These are phyloP conservation scores for Mesoclemmys tuberculata DNA, from an alignment of 2,113 vertebrate species.

Conservation along the genomic window DNA sequence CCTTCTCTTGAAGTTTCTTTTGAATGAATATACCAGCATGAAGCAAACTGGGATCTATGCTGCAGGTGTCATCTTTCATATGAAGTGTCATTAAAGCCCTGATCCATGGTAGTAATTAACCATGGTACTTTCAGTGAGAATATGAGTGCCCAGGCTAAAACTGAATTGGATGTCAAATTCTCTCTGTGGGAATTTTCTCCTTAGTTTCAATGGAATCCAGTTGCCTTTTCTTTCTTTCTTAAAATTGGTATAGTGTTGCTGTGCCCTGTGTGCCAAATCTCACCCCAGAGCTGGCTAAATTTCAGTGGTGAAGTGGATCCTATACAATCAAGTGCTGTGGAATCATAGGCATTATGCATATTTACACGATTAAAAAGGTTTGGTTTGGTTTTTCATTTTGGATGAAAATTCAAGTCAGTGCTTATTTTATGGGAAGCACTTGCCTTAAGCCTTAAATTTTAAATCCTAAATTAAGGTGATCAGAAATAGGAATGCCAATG, in stretches of 20 bases:
- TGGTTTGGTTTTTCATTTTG: conserved; percentile 4
- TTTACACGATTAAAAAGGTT: neutral
- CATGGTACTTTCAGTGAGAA: neutral
- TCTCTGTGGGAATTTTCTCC: neutral
- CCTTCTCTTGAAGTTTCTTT: neutral
- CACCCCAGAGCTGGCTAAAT: neutral
- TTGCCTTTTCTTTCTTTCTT: neutral
- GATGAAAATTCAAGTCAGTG: neutral
- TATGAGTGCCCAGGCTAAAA: neutral
- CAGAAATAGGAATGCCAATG: neutral
- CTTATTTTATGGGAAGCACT: neutral
- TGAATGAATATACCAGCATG: neutral
- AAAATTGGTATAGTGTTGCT: neutral
- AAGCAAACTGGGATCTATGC: neutral
- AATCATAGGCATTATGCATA: neutral
- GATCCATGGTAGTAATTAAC: neutral
- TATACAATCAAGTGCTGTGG: neutral
- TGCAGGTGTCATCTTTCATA: neutral
- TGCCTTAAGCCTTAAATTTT: neutral
- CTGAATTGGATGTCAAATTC: neutral
- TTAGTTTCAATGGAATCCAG: neutral
- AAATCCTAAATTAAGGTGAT: conserved; percentile 12
- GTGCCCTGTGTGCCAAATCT: neutral
- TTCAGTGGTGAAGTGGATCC: neutral
- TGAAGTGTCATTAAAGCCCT: neutral